A percentile compares a stretch with the other conserved stretches of the same genome.
phyloP scores from a whole-genome alignment of 2,797 vertebrate species.

The Syngnathus acus region DNA sequence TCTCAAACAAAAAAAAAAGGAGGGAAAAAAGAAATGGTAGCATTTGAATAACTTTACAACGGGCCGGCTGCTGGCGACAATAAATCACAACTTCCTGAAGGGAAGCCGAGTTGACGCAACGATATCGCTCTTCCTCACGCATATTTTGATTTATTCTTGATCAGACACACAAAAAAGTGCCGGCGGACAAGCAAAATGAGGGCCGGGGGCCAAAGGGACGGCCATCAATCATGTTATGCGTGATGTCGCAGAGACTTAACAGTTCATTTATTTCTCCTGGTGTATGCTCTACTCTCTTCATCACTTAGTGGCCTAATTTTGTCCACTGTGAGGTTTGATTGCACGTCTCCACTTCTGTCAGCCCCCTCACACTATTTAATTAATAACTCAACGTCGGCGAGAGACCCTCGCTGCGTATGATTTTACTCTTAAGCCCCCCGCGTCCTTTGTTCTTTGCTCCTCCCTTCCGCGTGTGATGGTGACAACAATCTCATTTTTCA shows the following conservation, averaged over 20 bases:
- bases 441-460: constrained; percentile 12
- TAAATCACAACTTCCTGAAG: constrained; percentile 72
- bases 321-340: constrained; percentile 65
- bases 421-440: constrained; percentile 20
- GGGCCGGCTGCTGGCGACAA: constrained; percentile 59
- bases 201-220: constrained; percentile 61
- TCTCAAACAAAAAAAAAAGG: constrained; percentile 64
- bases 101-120: constrained; percentile 64
- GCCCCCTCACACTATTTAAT: constrained; percentile 58
- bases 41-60: constrained; percentile 70
- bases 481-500: constrained; percentile 34
- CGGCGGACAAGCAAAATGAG: constrained; percentile 65
- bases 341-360: constrained; percentile 51
- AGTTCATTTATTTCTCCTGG: constrained; percentile 65
- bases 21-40: constrained; percentile 58
- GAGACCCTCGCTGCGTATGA: constrained; percentile 20
- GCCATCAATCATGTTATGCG: constrained; percentile 74
- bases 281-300: constrained; percentile 58
- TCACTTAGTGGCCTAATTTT: constrained; percentile 69
- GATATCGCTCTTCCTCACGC: constrained; percentile 72
- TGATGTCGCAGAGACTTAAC: constrained; percentile 66
- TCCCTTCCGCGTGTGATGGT: constrained; percentile 12
- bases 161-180: constrained; percentile 67
- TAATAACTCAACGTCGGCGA: constrained; percentile 56
- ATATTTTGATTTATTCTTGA: constrained; percentile 75